These are phyloP conservation scores for Nemotelus nigrinus DNA, from an alignment of 2,888 invertebrate genomes.

Conservation along the genomic window DNA sequence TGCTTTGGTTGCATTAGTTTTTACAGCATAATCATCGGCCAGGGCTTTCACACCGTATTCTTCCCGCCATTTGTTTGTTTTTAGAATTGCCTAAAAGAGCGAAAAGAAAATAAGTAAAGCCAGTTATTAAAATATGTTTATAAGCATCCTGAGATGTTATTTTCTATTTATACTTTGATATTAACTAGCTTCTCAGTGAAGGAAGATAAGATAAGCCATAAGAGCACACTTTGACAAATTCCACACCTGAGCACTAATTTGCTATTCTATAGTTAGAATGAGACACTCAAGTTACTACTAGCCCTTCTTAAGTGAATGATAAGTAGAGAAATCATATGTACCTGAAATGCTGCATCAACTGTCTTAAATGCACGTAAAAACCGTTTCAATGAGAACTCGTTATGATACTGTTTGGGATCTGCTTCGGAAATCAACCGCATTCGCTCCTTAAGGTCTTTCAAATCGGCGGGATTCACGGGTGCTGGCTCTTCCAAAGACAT, in stretches of 20 bases:
- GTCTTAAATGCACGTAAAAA: constrained; percentile 80
- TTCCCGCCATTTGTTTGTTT: constrained; percentile 82
- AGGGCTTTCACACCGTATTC: constrained; percentile 76
- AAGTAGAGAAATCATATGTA: constrained; percentile 58
- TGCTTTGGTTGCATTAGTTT: constrained; percentile 74
- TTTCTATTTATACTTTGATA: no score
- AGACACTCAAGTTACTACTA: background rate
- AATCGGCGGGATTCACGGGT: constrained; percentile 71
- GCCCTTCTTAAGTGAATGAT: background rate
- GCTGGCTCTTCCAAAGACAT: constrained; percentile 61
- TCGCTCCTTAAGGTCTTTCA: constrained; percentile 74
- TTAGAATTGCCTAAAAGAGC: constrained; percentile 73
- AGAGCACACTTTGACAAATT: no score
- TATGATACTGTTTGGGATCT: constrained; percentile 78
- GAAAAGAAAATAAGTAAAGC: constrained; percentile 16
- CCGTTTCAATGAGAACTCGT: constrained; percentile 76
- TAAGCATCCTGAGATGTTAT: no score
- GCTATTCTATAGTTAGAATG: background rate
- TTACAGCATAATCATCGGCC: constrained; percentile 66
- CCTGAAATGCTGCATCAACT: constrained; percentile 79
- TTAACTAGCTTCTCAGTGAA: no score
- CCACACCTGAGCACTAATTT: no score
- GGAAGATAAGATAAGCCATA: no score
- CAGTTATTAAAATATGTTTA: no score
- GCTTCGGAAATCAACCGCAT: constrained; percentile 79